Base-by-base conservation (phyloP, 2,888 invertebrate species). In the Perizoma flavofasciatum region DNA sequence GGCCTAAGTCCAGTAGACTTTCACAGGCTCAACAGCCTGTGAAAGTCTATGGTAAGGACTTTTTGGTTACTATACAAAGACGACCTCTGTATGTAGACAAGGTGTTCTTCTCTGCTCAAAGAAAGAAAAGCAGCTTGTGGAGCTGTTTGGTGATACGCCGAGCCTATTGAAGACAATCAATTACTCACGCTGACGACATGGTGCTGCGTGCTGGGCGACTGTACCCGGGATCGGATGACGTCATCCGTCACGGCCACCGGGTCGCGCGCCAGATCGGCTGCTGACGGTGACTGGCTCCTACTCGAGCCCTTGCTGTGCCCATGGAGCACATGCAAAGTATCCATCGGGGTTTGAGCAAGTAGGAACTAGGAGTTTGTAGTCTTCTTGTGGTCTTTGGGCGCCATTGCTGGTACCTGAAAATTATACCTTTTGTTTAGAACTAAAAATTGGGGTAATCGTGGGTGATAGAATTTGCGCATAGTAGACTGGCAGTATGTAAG, bases 221-320 rank as follows among this genome's bases (percentile, higher is more conserved):
- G 92, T 22, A 92, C 90, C 68, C 92, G 74, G 61, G 90, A 90
- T 55, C 88, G 78, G 75, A 91, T 90, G 77, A 90, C 83, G 71
- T 90, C 90, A 68, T 90, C 91, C 5, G 86, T 87, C 67, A 89
- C 82, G 66, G 83, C 85, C 44, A 83, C 82, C 46, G 88, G 86
- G 62, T 90, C 91, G 66, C 86, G 64, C 74, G 91, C 73, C 87
- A 92, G 73, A 72, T 93, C 92, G n/a, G 83, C 82, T 0, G 88
- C 80, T 6, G 89, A 88, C 60, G 94, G 94, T 41, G 94, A 94
- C 73, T 94, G 93, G 75, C 94, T 94, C 59, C 94, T 83, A 70
- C 94, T 94, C 45, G 94, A 94, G 47, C 93, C 93, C 82, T 94
- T 94, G 72, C 89, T 91, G 80, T 93, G 94, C 53, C 84, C 90